A percentile compares a stretch with the other conserved stretches of the same genome.
Evolutionary conservation across 92 coral and sea anemone species (phyloP).

Genomic region (Phenganax stokvisi): DNA sequence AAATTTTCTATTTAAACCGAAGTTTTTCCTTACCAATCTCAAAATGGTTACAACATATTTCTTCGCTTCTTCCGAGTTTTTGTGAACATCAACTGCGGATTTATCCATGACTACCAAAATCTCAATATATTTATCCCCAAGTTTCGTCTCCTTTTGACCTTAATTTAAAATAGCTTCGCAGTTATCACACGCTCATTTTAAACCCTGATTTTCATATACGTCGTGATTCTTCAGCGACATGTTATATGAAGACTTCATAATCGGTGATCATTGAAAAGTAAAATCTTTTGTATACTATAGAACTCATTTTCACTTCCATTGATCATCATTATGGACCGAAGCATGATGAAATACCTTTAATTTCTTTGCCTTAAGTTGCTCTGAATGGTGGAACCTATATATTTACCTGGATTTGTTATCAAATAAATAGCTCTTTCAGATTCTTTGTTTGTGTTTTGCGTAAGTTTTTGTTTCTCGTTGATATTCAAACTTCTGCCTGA

Average conservation of each 20-base stretch:
- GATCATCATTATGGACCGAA: no score
- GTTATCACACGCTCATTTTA: neutral
- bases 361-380: no score
- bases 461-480: neutral
- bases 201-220: neutral
- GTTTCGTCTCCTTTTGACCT: neutral
- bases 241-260: no score
- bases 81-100: neutral
- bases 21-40: conserved; percentile 2
- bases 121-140: conserved; percentile 1
- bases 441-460: neutral
- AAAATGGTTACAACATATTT: neutral
- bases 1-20: neutral
- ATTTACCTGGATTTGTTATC: neutral
- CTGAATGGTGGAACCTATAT: neutral
- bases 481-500: neutral
- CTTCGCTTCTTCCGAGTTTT: neutral
- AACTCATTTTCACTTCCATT: no score
- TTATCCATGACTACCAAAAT: neutral
- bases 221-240: no score
- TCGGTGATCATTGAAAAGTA: no score
- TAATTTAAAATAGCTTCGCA: neutral
- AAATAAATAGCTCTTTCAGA: neutral
- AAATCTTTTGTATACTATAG: no score
- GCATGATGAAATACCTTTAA: no score